These are phyloP conservation scores for Patella ulyssiponensis DNA, from an alignment of 2,888 invertebrate species.

Conservation along the genomic window DNA sequence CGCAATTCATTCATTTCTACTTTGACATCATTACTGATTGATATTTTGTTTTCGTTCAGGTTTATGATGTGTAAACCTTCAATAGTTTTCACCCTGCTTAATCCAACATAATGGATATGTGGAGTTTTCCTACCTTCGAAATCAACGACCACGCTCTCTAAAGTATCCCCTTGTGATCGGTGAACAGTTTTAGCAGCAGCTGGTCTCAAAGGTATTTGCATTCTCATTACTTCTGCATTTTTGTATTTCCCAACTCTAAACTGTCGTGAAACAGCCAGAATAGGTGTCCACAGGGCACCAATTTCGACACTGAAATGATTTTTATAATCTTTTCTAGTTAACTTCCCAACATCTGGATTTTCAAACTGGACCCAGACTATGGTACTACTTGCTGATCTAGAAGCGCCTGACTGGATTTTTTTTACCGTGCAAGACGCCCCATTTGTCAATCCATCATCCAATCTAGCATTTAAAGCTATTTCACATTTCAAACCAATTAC, in stretches of 20 bases:
- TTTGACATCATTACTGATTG: conserved; percentile 11
- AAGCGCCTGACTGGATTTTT: too few relatives aligned
- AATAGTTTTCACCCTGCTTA: conserved; percentile 27
- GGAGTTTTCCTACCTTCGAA: too few relatives aligned
- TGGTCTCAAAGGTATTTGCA: background rate
- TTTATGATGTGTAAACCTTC: background rate
- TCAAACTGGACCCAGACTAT: background rate
- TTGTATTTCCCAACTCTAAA: too few relatives aligned
- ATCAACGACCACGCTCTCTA: background rate
- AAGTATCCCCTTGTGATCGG: conserved; percentile 8
- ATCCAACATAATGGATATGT: background rate
- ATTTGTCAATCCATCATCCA: too few relatives aligned
- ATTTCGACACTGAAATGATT: background rate
- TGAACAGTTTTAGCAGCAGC: conserved; percentile 17
- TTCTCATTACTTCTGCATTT: too few relatives aligned
- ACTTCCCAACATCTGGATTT: background rate
- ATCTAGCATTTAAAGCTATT: too few relatives aligned
- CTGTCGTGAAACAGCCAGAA: too few relatives aligned
- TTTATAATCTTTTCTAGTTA: conserved; percentile 2
- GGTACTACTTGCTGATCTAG: background rate
- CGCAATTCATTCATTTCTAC: too few relatives aligned
- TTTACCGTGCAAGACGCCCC: conserved; percentile 26
- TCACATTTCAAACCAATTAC: too few relatives aligned
- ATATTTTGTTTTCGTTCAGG: conserved; percentile 29
- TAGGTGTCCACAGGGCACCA: too few relatives aligned